These are phyloP conservation scores for Antheraea yamamai DNA, from an alignment of 2,888 invertebrate genomes.

Conservation along the genomic window DNA sequence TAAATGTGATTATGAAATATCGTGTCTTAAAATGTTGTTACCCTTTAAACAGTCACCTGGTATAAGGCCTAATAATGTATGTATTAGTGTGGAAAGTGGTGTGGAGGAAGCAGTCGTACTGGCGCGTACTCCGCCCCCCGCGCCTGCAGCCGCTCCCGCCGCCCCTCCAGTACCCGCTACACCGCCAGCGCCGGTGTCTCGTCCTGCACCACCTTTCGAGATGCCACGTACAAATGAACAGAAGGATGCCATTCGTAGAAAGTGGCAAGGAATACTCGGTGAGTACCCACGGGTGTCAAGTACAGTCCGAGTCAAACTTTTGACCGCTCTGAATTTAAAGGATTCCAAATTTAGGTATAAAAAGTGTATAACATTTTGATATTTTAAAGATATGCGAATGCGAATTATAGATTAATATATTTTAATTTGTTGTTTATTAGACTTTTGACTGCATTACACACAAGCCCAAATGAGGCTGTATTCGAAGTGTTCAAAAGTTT, in stretches of 20 bases:
- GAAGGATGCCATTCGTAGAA: constrained; percentile 89
- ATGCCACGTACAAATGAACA: constrained; percentile 86
- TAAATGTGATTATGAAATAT: too few species aligned
- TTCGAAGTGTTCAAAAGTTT: too few species aligned
- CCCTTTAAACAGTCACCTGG: too few species aligned
- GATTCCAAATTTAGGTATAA: too few species aligned
- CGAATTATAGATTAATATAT: not conserved
- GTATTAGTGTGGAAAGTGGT: constrained; percentile 42
- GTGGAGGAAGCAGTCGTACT: constrained; percentile 46
- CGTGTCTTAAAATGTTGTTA: too few species aligned
- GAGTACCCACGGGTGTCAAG: constrained; percentile 13
- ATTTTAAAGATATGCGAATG: too few species aligned
- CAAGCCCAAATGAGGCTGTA: too few species aligned
- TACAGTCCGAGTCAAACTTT: too few species aligned
- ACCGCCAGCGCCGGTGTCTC: constrained; percentile 20
- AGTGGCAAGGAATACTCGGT: constrained; percentile 92
- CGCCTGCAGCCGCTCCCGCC: constrained; percentile 26
- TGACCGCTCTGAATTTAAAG: too few species aligned
- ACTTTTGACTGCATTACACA: not conserved
- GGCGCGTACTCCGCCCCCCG: constrained; percentile 40
- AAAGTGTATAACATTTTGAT: too few species aligned
- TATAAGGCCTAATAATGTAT: not conserved
- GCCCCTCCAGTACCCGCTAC: constrained; percentile 24
- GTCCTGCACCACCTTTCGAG: constrained; percentile 65
- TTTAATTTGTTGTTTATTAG: not conserved